phyloP scores from a whole-genome alignment of 1,140 invertebrate genomes.

The Lucilia cuprina region DNA sequence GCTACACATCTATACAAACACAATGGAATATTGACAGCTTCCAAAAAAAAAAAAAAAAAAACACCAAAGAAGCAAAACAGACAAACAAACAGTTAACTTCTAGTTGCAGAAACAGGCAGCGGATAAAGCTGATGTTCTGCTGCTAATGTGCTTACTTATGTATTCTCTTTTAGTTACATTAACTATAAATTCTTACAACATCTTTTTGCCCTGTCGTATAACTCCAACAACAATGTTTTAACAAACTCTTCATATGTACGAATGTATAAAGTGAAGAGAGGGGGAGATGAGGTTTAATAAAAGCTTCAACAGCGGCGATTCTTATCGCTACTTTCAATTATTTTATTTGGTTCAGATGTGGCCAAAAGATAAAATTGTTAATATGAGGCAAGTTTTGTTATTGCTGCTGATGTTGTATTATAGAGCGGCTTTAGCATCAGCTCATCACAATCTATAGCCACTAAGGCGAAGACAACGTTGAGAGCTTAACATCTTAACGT shows the following conservation, averaged over 20 bases:
- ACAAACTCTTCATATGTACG: not conserved
- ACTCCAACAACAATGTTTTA: not conserved
- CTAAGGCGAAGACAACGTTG: not conserved
- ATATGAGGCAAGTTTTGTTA: constrained; percentile 19
- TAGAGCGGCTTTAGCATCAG: not conserved
- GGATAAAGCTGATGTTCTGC: not conserved
- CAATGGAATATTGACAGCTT: not conserved
- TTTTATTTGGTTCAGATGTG: constrained; percentile 44
- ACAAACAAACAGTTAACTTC: not conserved
- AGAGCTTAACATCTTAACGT: not conserved
- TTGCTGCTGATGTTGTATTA: not conserved
- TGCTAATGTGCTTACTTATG: not conserved
- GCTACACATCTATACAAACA: not conserved
- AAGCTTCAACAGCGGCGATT: constrained; percentile 20
- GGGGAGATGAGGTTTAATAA: not conserved
- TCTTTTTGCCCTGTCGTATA: not conserved
- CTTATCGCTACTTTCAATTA: constrained; percentile 43
- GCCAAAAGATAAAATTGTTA: constrained; percentile 38
- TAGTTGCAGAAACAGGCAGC: not conserved
- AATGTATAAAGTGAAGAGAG: not conserved
- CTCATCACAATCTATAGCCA: constrained; percentile 18
- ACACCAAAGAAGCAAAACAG: not conserved
- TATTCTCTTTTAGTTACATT: constrained; percentile 6
- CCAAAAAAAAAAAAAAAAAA: not conserved
- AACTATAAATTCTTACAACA: constrained; percentile 2